Evolutionary conservation across 2,113 vertebrate genomes (phyloP).

Genomic region (Tachysurus fulvidraco): DNA sequence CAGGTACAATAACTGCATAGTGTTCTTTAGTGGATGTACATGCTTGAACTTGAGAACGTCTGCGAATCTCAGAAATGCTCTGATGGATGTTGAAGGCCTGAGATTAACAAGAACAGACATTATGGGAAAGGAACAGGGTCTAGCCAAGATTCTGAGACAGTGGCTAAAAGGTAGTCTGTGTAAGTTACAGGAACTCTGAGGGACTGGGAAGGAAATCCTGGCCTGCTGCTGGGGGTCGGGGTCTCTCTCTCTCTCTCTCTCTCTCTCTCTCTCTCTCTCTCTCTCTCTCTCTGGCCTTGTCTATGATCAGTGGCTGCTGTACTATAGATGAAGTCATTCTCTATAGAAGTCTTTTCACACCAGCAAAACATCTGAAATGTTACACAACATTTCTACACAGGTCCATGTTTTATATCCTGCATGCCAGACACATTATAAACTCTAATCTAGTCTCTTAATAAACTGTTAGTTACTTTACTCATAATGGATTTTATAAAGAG

Average conservation of each 20-base stretch:
- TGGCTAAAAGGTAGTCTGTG: neutral
- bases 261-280: neutral
- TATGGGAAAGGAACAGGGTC: no score
- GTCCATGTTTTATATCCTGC: neutral
- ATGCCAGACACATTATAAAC: neutral
- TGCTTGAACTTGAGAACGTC: neutral
- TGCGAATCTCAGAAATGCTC: neutral
- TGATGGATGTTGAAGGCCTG: neutral
- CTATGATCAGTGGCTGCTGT: conserved; percentile 54
- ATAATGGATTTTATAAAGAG: neutral
- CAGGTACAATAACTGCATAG: neutral
- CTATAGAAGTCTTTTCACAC: conserved; percentile 63
- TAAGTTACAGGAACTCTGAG: neutral
- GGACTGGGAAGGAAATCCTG: neutral
- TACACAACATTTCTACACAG: neutral
- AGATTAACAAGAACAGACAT: neutral
- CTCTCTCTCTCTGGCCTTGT: neutral
- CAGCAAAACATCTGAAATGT: conserved; percentile 29
- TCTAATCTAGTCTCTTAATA: no score
- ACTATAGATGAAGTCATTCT: conserved; percentile 54
- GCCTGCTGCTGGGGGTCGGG: no score
- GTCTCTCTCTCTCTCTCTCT: neutral
- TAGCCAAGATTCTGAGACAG: no score
- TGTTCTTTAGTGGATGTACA: neutral
- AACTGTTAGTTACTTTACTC: neutral